Percentiles rank a stretch among this genome's conserved stretches.
phyloP scores from a whole-genome alignment of 2,888 invertebrate genomes.

The Dolichopus griseipennis region DNA sequence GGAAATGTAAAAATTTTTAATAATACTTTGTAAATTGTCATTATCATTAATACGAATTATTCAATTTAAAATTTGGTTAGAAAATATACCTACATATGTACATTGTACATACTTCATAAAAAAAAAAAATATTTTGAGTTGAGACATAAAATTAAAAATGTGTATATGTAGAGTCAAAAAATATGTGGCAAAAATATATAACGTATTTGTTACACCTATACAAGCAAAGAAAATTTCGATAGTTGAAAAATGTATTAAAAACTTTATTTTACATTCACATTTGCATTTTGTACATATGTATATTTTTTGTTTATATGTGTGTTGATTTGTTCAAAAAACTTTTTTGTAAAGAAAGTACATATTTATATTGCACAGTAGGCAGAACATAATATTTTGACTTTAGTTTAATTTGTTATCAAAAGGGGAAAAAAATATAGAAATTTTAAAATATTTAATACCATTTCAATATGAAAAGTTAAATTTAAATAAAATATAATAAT shows the following conservation, averaged over 20 bases:
- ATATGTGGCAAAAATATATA: constrained; percentile 16
- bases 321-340: no score
- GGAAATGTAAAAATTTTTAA: neutral
- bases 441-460: no score
- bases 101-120: neutral
- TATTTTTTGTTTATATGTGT: no score
- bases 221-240: neutral
- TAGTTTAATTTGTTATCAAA: no score
- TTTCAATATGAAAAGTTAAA: no score
- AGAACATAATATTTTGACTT: no score
- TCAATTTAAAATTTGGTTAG: constrained; percentile 1
- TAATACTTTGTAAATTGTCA: neutral
- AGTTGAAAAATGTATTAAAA: neutral
- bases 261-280: no score
- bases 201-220: neutral
- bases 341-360: no score
- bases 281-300: no score
- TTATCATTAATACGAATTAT: neutral
- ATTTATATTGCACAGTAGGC: no score
- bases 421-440: no score
- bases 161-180: constrained; percentile 14
- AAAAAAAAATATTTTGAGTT: neutral
- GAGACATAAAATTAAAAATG: neutral
- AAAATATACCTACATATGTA: neutral
- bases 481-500: no score